Base-by-base conservation (phyloP, 2,113 vertebrate genomes). In the Serinus canaria region DNA sequence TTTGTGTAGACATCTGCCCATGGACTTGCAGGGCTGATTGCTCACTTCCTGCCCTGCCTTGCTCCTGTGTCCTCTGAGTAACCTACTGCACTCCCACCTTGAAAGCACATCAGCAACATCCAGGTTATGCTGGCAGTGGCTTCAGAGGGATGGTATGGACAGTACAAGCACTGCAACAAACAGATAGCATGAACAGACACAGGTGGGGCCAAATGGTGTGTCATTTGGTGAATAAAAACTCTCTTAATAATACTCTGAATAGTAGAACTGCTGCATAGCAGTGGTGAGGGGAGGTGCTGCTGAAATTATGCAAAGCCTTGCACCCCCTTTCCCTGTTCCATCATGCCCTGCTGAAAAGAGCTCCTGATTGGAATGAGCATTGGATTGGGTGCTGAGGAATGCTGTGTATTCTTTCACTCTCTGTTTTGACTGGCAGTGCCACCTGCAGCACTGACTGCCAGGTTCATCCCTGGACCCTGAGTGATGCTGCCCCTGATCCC, bases 11-110 rank as follows among this genome's bases (percentile, higher is more conserved):
- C 66, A 78, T 49, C 82, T 56, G 53, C 16, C 69, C 25, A 15
- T 10, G 24, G 46, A 49, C 37, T 64, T 49, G 20, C 44, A 56
- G 78, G 44, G 78, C 67, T 90, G 66, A 84, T 44, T 66, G 43
- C 39, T 89, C 66, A 59, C 27, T 80, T 95, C 74, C 87, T 94
- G 62, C 68, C n/a, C 53, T 82, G 44, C 53, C 52, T 83, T 4
- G 4, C 24, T 59, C 39, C 35, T 33, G 6, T 33, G 31, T 44
- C 17, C 52, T 74, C 56, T 81, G 60, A 47, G 47, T 67, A 87
- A 70, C 43, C n/a, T 18, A 3, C 23, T 37, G 37, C 77, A 87
- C 37, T 82, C 47, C 33, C 28, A 81, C 44, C 78, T 25, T 22
- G 39, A 59, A 11, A 82, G 60, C 47, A 63, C n/a, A 59, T 13